Percentiles rank a stretch among this genome's conserved stretches.
These are phyloP conservation scores for Cephalopterus ornatus DNA, from an alignment of 2,113 vertebrate species.

Conservation along the genomic window DNA sequence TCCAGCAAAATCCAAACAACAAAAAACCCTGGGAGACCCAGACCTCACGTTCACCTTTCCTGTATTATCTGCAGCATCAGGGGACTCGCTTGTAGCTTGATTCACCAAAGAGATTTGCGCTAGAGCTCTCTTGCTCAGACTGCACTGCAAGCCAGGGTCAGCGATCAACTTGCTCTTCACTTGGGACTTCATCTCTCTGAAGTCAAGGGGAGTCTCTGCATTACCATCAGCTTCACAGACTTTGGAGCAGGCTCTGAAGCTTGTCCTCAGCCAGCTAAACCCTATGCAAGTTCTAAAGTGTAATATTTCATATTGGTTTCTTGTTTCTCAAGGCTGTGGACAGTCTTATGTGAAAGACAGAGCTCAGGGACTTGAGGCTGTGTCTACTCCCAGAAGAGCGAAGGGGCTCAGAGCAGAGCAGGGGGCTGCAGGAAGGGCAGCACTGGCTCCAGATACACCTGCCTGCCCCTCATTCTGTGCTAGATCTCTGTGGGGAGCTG, in stretches of 20 bases:
- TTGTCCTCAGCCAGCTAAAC: not conserved
- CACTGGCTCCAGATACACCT: not conserved
- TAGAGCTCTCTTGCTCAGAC: not conserved
- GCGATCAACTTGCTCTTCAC: not conserved
- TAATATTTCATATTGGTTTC: not conserved
- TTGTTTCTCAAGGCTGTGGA: not conserved
- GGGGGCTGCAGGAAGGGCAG: not conserved
- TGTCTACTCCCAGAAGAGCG: not conserved
- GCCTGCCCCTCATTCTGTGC: not conserved
- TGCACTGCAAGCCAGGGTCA: not conserved
- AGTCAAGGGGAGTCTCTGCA: not conserved
- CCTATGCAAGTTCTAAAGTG: not conserved
- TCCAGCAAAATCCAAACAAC: not conserved
- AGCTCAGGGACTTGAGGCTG: not conserved
- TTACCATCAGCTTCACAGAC: not conserved
- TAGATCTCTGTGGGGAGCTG: not conserved
- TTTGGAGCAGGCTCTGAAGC: not conserved
- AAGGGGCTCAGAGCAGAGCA: fast-evolving
- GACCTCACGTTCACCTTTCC: not conserved
- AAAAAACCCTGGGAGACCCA: not conserved
- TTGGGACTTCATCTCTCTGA: not conserved
- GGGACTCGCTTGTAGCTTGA: not conserved
- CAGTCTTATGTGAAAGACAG: not conserved
- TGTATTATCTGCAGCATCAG: not conserved
- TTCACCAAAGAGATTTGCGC: not conserved